Evolutionary conservation across 2,797 vertebrate species (phyloP).

Genomic region (Vespertilio murinus): DNA sequence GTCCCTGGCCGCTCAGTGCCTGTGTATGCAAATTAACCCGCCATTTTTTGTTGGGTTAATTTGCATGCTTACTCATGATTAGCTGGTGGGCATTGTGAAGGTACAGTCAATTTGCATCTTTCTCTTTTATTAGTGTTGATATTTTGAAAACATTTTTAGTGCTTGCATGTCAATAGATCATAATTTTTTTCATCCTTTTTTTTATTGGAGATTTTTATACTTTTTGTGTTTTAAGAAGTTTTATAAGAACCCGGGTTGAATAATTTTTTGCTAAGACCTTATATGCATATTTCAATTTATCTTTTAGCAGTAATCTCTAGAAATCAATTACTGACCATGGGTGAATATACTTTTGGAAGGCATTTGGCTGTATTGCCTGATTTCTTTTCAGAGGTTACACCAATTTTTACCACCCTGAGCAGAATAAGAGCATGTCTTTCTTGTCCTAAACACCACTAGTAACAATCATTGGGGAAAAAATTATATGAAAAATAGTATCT

Average conservation of each 20-base stretch:
- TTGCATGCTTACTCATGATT: too few relatives aligned
- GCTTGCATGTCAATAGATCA: neutral
- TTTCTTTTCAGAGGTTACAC: neutral
- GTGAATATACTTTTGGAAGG: neutral
- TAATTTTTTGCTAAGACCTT: neutral
- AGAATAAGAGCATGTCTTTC: neutral
- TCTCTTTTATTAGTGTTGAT: too few relatives aligned
- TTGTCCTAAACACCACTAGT: neutral
- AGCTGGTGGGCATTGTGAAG: too few relatives aligned
- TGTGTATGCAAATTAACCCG: too few relatives aligned
- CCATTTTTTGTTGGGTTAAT: too few relatives aligned
- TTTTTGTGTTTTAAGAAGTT: neutral
- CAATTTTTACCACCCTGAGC: neutral
- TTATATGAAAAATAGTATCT: neutral
- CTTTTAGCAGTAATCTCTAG: neutral
- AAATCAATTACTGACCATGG: neutral
- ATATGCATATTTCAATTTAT: neutral
- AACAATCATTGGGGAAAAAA: neutral
- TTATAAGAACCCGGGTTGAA: neutral
- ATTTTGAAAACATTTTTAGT: constrained; percentile 10
- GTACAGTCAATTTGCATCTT: too few relatives aligned
- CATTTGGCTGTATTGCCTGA: neutral
- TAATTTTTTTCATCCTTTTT: neutral
- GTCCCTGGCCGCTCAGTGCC: too few relatives aligned
- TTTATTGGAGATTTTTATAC: neutral